phyloP scores from a whole-genome alignment of 2,113 vertebrate genomes.

The Picathartes gymnocephalus region DNA sequence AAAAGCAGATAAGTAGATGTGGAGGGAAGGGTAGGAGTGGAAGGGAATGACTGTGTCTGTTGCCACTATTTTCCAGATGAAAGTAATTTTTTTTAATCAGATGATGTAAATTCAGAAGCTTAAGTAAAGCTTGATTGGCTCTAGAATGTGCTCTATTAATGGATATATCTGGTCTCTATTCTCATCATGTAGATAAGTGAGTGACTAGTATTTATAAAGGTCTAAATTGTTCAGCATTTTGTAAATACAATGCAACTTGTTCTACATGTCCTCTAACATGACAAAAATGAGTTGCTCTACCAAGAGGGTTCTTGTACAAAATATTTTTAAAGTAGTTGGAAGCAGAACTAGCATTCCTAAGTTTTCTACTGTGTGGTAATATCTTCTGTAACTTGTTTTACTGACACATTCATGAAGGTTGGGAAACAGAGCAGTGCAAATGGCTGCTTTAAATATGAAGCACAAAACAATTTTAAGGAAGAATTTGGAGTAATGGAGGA shows the following conservation, averaged over 20 bases:
- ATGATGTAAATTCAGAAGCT: not conserved
- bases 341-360: not conserved
- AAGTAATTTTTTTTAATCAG: not conserved
- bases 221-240: not conserved
- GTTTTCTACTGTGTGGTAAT: not conserved
- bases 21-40: not conserved
- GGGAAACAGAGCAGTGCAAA: not conserved
- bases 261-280: not conserved
- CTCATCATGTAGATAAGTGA: not conserved
- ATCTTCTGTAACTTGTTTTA: not conserved
- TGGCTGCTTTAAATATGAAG: not conserved
- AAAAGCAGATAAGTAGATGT: not conserved
- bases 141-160: not conserved
- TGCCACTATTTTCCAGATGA: not conserved
- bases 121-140: not conserved
- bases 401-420: not conserved
- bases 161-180: not conserved
- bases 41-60: not conserved
- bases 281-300: not conserved
- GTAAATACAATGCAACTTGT: not conserved
- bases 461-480: not conserved
- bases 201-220: not conserved
- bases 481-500: not conserved
- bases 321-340: not conserved
- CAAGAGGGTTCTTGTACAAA: not conserved